Percentiles rank a stretch among this genome's conserved stretches.
Evolutionary conservation across 1,140 invertebrate genomes (phyloP).

Genomic region (Drosophila nasuta): DNA sequence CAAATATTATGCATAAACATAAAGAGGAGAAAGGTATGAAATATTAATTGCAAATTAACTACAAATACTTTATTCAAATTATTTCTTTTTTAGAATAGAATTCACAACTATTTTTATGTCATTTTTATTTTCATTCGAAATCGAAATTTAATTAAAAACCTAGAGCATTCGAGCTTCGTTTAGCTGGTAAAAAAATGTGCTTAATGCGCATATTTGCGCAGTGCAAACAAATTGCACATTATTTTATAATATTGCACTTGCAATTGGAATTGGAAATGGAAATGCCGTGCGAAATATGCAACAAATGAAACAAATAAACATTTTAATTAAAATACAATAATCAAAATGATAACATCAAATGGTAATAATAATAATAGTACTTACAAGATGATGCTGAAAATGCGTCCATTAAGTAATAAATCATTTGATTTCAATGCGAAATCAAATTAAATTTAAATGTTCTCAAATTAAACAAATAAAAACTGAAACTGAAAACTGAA

Average conservation of each 20-base stretch:
- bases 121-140: too few species aligned
- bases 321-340: slow-evolving; percentile 77
- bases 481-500: neutral
- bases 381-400: too few species aligned
- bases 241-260: slow-evolving; percentile 40
- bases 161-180: too few species aligned
- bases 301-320: slow-evolving; percentile 69
- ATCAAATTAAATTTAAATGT: slow-evolving; percentile 73
- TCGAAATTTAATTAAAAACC: too few species aligned
- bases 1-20: too few species aligned
- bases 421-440: slow-evolving; percentile 67
- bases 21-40: too few species aligned
- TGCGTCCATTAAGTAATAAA: slow-evolving; percentile 53
- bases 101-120: too few species aligned
- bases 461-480: slow-evolving; percentile 54
- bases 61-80: too few species aligned
- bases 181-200: too few species aligned
- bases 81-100: too few species aligned
- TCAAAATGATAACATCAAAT: slow-evolving; percentile 17
- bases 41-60: too few species aligned
- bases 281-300: slow-evolving; percentile 48
- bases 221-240: slow-evolving; percentile 29
- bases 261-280: neutral
- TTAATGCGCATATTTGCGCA: too few species aligned
- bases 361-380: slow-evolving; percentile 11